Conservation (phyloP, 2,797 vertebrate species). For the Schizopygopsis malacanthus region DNA sequence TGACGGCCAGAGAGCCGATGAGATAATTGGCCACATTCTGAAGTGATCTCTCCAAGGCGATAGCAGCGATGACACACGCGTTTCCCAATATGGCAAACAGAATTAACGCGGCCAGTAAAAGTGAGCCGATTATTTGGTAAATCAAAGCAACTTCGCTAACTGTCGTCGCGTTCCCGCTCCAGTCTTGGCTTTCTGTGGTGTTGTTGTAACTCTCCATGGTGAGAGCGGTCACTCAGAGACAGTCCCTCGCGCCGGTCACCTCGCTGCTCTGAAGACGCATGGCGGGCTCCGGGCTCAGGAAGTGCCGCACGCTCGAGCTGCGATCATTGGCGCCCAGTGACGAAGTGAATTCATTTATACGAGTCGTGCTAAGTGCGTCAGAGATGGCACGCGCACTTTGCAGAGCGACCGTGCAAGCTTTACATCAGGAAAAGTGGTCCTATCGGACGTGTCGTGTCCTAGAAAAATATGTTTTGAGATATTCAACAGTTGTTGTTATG, state of each 20-base stretch:
- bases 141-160: conserved; percentile 80
- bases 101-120: conserved; percentile 89
- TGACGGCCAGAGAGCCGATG: conserved; percentile 95
- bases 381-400: conserved; percentile 66
- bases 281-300: conserved; percentile 69
- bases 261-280: conserved; percentile 78
- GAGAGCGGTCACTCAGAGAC: conserved; percentile 57
- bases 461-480: background rate
- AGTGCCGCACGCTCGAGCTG: conserved; percentile 72
- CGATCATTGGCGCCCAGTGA: conserved; percentile 77
- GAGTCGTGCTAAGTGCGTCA: conserved; percentile 79
- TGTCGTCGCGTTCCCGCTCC: conserved; percentile 71
- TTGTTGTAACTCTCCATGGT: conserved; percentile 80
- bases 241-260: conserved; percentile 68
- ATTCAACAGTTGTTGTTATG: conserved; percentile 11
- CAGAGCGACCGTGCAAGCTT: conserved; percentile 9
- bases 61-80: conserved; percentile 93
- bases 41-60: conserved; percentile 92
- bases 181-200: conserved; percentile 70
- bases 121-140: conserved; percentile 93
- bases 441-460: background rate
- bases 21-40: conserved; percentile 98
- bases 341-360: conserved; percentile 82
- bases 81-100: conserved; percentile 94
- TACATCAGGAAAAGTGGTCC: conserved; percentile 26